These are phyloP conservation scores for Rhinolophus sinicus DNA, from an alignment of 2,113 vertebrate genomes.

Conservation along the genomic window DNA sequence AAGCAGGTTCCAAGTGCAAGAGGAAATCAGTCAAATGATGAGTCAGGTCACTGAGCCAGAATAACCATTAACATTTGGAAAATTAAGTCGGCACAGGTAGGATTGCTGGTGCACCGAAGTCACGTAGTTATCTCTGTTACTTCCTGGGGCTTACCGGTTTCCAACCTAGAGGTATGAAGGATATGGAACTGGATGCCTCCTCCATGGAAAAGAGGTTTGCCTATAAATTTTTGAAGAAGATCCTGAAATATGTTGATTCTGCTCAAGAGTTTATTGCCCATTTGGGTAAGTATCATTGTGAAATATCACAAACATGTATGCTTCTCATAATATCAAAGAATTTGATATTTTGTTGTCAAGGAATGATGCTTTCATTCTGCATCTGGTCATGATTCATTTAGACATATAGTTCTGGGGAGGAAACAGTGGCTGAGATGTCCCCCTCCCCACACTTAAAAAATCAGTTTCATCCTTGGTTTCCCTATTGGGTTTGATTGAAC, in stretches of 20 bases:
- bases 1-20: background rate
- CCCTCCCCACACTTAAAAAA: background rate
- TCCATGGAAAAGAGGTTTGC: slow-evolving; percentile 99
- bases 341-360: background rate
- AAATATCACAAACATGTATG: background rate
- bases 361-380: background rate
- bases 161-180: slow-evolving; percentile 91
- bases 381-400: background rate
- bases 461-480: background rate
- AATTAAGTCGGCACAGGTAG: background rate
- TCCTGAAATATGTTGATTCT: slow-evolving; percentile 97
- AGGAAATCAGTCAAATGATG: background rate
- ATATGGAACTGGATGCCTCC: slow-evolving; percentile 94
- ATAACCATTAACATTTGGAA: background rate
- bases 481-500: background rate
- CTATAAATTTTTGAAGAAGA: slow-evolving; percentile 97
- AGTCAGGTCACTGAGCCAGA: background rate
- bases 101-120: background rate
- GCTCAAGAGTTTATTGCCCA: slow-evolving; percentile 98
- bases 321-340: background rate
- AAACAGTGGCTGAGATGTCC: background rate
- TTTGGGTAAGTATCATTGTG: slow-evolving; percentile 88
- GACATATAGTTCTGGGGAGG: background rate
- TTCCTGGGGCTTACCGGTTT: slow-evolving; percentile 48
- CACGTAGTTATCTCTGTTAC: background rate